Percentiles rank a stretch among this genome's conserved stretches.
These are phyloP conservation scores for Ophion ellenae DNA, from an alignment of 2,888 invertebrate genomes.

Conservation along the genomic window DNA sequence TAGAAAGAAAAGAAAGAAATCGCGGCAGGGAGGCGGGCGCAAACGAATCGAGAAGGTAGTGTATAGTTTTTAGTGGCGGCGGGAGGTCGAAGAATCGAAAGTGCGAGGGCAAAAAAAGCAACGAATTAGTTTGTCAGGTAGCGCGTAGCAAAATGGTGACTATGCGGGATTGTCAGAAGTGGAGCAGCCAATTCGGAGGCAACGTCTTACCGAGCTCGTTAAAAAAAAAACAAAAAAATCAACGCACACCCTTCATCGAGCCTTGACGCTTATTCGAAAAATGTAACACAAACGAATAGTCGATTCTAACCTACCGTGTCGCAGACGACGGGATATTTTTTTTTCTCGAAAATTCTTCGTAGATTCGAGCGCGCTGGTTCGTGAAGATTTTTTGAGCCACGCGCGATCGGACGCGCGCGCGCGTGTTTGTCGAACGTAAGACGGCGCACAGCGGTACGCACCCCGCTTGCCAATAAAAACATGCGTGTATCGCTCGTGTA, in stretches of 20 bases:
- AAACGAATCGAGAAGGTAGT: slow-evolving; percentile 13
- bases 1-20: slow-evolving; percentile 5
- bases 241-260: not conserved
- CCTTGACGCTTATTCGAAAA: not conserved
- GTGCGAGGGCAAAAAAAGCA: slow-evolving; percentile 17
- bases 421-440: slow-evolving; percentile 1
- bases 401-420: slow-evolving; percentile 4
- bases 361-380: not conserved
- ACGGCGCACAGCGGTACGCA: slow-evolving; percentile 14
- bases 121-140: not conserved
- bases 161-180: slow-evolving; percentile 34
- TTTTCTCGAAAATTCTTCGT: not conserved
- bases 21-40: not conserved
- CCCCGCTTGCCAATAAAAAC: slow-evolving; percentile 51
- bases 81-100: slow-evolving; percentile 38
- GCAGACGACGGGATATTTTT: not conserved
- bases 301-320: not conserved
- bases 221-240: slow-evolving; percentile 23
- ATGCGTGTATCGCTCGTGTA: slow-evolving; percentile 39
- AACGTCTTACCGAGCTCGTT: slow-evolving; percentile 6
- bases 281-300: not conserved
- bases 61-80: slow-evolving; percentile 38
- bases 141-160: slow-evolving; percentile 39
- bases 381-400: not conserved
- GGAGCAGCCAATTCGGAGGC: slow-evolving; percentile 23